Percentiles rank a stretch among this genome's conserved stretches.
phyloP scores from a whole-genome alignment of 2,113 vertebrate species.

The Sander vitreus region DNA sequence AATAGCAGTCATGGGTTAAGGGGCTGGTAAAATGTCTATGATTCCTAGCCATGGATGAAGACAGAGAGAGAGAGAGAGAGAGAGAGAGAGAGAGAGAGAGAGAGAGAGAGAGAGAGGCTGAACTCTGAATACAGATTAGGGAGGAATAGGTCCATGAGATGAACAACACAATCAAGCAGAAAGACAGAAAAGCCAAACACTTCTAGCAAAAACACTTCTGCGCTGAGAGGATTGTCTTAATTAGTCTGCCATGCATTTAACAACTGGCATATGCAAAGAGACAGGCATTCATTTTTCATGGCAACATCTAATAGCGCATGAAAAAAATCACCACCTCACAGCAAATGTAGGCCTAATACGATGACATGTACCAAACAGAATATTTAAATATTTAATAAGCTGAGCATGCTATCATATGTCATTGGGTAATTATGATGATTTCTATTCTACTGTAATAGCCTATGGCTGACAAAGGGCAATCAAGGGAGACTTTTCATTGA shows the following conservation, averaged over 20 bases:
- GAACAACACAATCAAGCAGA: conserved; percentile 59
- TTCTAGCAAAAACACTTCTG: conserved; percentile 46
- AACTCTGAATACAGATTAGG: conserved; percentile 66
- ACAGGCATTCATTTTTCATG: conserved; percentile 45
- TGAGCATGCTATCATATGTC: conserved; percentile 1
- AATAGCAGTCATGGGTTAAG: conserved; percentile 42
- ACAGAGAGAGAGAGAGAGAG: background rate
- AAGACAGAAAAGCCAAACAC: conserved; percentile 49
- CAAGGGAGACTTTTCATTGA: background rate
- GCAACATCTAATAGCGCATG: conserved; percentile 24
- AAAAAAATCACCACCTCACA: conserved; percentile 25
- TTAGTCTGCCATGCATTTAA: conserved; percentile 47
- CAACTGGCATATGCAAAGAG: conserved; percentile 52
- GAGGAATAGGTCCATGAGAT: conserved; percentile 37
- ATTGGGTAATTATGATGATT: background rate
- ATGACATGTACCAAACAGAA: conserved; percentile 31
- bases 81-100: background rate
- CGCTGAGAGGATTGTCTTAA: conserved; percentile 60
- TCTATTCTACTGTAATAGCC: background rate
- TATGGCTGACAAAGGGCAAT: conserved; percentile 11
- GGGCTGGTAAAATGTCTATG: conserved; percentile 33
- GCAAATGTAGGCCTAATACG: conserved; percentile 4
- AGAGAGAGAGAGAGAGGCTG: background rate
- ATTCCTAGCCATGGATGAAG: conserved; percentile 43
- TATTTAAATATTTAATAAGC: conserved; percentile 41